Evolutionary conservation across 2,888 invertebrate species (phyloP).

Genomic region (Ditylenchus weischeri): DNA sequence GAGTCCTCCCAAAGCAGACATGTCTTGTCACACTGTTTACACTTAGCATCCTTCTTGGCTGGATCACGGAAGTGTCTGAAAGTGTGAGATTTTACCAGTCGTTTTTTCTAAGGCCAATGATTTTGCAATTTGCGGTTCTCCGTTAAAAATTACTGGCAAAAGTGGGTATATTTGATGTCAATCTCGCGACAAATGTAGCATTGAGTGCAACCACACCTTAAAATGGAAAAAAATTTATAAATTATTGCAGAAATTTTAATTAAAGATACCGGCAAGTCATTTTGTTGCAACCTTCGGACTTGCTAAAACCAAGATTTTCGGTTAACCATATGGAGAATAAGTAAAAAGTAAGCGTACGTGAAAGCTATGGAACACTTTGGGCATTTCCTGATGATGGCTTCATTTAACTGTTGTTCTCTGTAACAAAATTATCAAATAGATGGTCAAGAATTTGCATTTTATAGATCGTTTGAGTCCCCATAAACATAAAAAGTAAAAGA

Average conservation of each 20-base stretch:
- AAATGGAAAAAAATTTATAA: too few relatives aligned
- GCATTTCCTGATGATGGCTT: conserved; percentile 33
- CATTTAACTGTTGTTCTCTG: conserved; percentile 32
- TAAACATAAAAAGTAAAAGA: too few relatives aligned
- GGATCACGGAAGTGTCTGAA: conserved; percentile 32
- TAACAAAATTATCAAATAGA: conserved; percentile 5
- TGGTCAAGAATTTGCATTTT: too few relatives aligned
- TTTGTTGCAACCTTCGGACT: conserved; percentile 62
- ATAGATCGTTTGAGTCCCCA: too few relatives aligned
- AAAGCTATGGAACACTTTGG: conserved; percentile 25
- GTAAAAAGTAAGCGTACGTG: background rate
- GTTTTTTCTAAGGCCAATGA: too few relatives aligned
- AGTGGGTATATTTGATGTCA: conserved; percentile 62
- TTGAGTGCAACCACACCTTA: conserved; percentile 64
- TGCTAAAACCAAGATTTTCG: conserved; percentile 9
- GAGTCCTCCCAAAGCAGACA: conserved; percentile 34
- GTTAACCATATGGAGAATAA: background rate
- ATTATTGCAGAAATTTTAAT: too few relatives aligned
- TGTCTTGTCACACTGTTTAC: conserved; percentile 22
- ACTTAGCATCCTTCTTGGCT: conserved; percentile 6
- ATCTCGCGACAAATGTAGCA: conserved; percentile 66
- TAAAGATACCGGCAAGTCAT: conserved; percentile 61
- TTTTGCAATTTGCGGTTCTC: background rate
- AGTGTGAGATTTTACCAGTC: background rate
- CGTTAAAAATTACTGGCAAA: conserved; percentile 28